phyloP scores from a whole-genome alignment of 2,888 invertebrate genomes.

The Ophioninae sp. region DNA sequence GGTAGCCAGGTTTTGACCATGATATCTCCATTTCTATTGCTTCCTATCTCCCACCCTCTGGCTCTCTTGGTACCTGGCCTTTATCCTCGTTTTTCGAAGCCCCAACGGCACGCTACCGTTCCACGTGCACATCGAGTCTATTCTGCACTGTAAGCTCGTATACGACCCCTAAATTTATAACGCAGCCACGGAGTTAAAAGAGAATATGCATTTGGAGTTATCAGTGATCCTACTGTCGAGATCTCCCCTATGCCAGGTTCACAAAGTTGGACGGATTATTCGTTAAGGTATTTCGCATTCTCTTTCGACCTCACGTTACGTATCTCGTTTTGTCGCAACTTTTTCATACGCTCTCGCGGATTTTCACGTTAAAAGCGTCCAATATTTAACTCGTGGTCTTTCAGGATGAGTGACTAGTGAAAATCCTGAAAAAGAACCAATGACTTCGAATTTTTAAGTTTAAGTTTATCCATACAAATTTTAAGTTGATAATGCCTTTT shows the following conservation, averaged over 20 bases:
- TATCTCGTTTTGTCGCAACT: neutral
- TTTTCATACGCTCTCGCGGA: constrained; percentile 3
- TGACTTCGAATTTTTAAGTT: neutral
- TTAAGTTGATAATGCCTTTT: neutral
- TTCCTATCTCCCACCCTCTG: neutral
- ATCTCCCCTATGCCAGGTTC: constrained; percentile 37
- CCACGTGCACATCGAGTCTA: constrained; percentile 14
- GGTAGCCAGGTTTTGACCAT: constrained; percentile 1
- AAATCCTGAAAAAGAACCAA: neutral
- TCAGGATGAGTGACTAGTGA: neutral
- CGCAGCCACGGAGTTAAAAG: constrained; percentile 37
- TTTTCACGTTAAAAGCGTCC: neutral
- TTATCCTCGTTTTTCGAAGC: constrained; percentile 46
- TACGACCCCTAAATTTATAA: constrained; percentile 56
- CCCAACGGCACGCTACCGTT: constrained; percentile 22
- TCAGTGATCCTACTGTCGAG: constrained; percentile 25
- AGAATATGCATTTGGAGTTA: constrained; percentile 48
- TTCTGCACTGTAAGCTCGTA: constrained; percentile 17
- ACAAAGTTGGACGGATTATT: constrained; percentile 56
- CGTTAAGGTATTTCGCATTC: constrained; percentile 38
- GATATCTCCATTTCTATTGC: constrained; percentile 16
- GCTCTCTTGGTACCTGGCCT: constrained; percentile 28
- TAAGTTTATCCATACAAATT: neutral
- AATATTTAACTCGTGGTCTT: neutral
- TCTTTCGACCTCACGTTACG: constrained; percentile 8